Conservation (phyloP, 1,140 invertebrate species). For the Caenorhabditis brenneri region DNA sequence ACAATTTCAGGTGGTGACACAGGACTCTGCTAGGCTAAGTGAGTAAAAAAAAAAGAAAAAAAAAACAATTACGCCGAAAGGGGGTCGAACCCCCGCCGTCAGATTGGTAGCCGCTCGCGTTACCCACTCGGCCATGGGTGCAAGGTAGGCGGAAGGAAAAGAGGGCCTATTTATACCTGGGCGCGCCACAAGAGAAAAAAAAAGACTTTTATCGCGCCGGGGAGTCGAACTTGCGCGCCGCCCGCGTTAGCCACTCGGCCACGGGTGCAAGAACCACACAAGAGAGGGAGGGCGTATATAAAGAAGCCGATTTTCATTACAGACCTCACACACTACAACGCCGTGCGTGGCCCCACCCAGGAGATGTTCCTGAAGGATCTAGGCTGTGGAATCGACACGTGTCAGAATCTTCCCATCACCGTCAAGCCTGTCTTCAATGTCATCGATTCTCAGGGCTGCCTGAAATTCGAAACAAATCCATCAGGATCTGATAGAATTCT, state of each 20-base stretch:
- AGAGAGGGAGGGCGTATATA: too few species aligned
- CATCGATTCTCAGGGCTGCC: background rate
- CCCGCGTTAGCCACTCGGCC: too few species aligned
- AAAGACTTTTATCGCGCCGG: too few species aligned
- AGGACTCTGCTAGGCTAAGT: background rate
- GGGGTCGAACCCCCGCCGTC: background rate
- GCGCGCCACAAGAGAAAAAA: too few species aligned
- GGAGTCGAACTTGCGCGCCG: too few species aligned
- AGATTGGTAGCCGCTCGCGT: too few species aligned
- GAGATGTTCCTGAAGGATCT: constrained; percentile 1
- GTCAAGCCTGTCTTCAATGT: background rate
- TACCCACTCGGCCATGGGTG: too few species aligned
- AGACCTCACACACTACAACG: background rate
- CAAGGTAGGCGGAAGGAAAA: too few species aligned
- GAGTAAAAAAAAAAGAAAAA: background rate
- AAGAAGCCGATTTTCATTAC: background rate
- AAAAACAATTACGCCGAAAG: background rate
- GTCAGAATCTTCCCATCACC: background rate
- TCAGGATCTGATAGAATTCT: background rate
- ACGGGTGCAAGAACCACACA: too few species aligned
- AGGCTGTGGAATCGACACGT: background rate
- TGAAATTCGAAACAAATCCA: background rate
- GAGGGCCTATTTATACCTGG: too few species aligned
- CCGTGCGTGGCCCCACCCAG: background rate
- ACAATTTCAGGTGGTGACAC: background rate